These are phyloP conservation scores for Euplagia quadripunctaria DNA, from an alignment of 2,888 invertebrate species.

Conservation along the genomic window DNA sequence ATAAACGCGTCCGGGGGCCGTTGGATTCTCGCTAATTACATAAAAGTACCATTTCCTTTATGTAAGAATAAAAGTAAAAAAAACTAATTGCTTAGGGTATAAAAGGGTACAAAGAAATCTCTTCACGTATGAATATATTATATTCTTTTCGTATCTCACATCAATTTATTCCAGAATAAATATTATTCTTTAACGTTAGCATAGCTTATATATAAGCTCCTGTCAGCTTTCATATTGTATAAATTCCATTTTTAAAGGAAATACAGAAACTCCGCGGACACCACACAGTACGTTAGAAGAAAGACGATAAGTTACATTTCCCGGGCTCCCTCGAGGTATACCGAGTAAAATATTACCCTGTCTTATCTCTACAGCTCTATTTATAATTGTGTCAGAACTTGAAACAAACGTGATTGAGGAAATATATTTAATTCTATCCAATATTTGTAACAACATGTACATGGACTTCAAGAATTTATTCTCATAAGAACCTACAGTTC, in stretches of 20 bases:
- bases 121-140: background rate
- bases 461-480: background rate
- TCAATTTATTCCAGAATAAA: background rate
- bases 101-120: too few species aligned
- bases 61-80: too few species aligned
- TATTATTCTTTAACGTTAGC: background rate
- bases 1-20: too few species aligned
- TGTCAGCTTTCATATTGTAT: background rate
- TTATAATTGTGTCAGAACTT: slow-evolving; percentile 45
- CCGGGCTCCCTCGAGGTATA: slow-evolving; percentile 28
- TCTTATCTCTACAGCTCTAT: slow-evolving; percentile 35
- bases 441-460: background rate
- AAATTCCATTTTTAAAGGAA: slow-evolving; percentile 15
- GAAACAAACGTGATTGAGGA: slow-evolving; percentile 32
- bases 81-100: too few species aligned
- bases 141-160: background rate
- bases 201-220: background rate
- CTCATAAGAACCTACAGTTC: too few species aligned
- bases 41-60: too few species aligned
- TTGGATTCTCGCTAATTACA: too few species aligned
- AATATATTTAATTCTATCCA: background rate
- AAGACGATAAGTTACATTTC: slow-evolving; percentile 27
- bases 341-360: slow-evolving; percentile 41
- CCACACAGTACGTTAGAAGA: slow-evolving; percentile 9
- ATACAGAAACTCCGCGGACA: slow-evolving; percentile 30